Base-by-base conservation (phyloP, 2,113 vertebrate genomes). In the Nestor notabilis region DNA sequence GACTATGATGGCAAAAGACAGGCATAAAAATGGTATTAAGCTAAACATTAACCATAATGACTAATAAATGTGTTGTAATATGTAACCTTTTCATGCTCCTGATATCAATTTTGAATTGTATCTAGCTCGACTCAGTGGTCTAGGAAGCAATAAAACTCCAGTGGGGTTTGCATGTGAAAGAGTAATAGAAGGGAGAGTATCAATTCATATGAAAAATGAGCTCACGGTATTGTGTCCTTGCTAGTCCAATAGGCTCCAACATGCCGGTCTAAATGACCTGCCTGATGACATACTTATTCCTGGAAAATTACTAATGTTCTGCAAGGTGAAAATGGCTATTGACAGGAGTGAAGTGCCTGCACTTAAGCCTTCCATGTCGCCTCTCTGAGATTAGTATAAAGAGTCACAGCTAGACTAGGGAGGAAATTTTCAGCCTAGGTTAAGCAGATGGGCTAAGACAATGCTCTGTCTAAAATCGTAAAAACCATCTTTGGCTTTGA, bases 1-100 rank as follows among this genome's bases (percentile, higher is more conserved):
- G 50, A 87, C 78, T 72, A 33, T 55, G 70, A 95, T 95, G 93
- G 81, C 81, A 91, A 95, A 91, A 95, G 91, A 81, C 91, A 96
- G 46, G 77, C 81, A 93, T 94, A 87, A 96, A 95, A 83, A 89
- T 52, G 65, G 80, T 72, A 91, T 87, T 94, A 95, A 91, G 96
- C 78, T 96, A 97, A 95, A 91, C 94, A 93, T 97, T 97, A 97
- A 94, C 96, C 87, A 83, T 96, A 95, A 97, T 95, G 95, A 93
- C 87, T 95, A 95, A 96, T 97, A 94, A 97, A 93, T 8, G 14
- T 80, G 87, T 89, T 94, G 95, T 96, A 96, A 93, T 85, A 89
- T 72, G 87, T 70, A 91, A 69, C 65, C 31, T 83, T 89, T 91
- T 82, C 79, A 56, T 93, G 83, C 70, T 76, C 66, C 41, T 93